A percentile compares a stretch with the other conserved stretches of the same genome.
Conservation (phyloP, 2,888 invertebrate species). For the Tolmerus cingulatus region DNA sequence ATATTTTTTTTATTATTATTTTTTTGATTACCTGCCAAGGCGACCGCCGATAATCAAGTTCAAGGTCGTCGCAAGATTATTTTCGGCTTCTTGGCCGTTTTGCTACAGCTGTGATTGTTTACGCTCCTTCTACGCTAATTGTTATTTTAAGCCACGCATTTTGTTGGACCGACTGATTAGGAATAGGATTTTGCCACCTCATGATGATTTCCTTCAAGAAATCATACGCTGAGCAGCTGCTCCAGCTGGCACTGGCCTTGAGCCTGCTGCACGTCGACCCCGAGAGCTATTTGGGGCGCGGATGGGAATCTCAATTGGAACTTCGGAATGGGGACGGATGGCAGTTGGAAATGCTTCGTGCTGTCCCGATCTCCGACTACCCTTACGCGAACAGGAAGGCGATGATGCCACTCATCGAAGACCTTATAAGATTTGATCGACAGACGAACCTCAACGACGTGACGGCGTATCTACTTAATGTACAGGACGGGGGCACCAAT, state of each 20-base stretch:
- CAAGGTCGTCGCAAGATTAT: slow-evolving; percentile 42
- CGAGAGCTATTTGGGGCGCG: slow-evolving; percentile 72
- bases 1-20: not conserved
- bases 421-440: slow-evolving; percentile 70
- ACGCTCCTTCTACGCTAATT: not conserved
- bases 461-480: slow-evolving; percentile 70
- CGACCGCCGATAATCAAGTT: slow-evolving; percentile 41
- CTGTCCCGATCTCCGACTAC: slow-evolving; percentile 60
- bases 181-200: slow-evolving; percentile 15
- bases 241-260: slow-evolving; percentile 81
- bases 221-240: slow-evolving; percentile 80
- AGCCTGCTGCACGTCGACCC: slow-evolving; percentile 82
- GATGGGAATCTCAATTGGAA: slow-evolving; percentile 61
- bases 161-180: slow-evolving; percentile 20
- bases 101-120: slow-evolving; percentile 33
- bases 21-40: slow-evolving; percentile 25
- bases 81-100: not conserved
- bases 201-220: slow-evolving; percentile 84
- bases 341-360: slow-evolving; percentile 62
- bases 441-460: slow-evolving; percentile 68
- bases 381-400: slow-evolving; percentile 62
- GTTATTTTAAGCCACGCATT: slow-evolving; percentile 2
- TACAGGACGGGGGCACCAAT: slow-evolving; percentile 59
- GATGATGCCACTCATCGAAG: slow-evolving; percentile 63
- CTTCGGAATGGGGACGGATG: slow-evolving; percentile 60